phyloP scores from a whole-genome alignment of 2,888 invertebrate species.

The Bimastos eiseni region DNA sequence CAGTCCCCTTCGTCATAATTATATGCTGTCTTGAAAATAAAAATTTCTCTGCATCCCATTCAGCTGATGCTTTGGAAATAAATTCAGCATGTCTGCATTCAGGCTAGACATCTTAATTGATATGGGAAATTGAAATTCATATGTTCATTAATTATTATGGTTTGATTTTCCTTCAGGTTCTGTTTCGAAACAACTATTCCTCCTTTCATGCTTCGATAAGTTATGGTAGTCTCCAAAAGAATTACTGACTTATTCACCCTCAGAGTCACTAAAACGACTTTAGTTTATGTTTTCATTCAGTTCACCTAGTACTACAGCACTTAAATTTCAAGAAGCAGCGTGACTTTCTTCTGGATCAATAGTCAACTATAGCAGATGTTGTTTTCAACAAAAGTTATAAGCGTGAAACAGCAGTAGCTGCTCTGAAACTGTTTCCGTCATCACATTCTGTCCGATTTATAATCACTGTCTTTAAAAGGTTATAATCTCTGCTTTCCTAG shows the following conservation, averaged over 20 bases:
- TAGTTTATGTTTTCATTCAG: not conserved
- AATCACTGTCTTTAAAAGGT: not conserved
- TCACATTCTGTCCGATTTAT: not conserved
- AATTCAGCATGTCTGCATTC: no score
- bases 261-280: not conserved
- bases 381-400: not conserved
- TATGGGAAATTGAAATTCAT: no score
- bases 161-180: not conserved
- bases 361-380: not conserved
- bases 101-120: no score
- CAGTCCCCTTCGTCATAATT: not conserved
- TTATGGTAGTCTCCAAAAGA: no score
- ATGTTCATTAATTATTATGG: no score
- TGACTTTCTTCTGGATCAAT: no score
- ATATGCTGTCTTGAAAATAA: no score
- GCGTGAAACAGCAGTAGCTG: not conserved
- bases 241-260: no score
- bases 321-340: not conserved
- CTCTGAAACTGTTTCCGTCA: not conserved
- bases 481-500: not conserved
- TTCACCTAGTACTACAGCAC: not conserved
- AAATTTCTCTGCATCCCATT: no score
- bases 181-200: not conserved
- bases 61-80: no score
- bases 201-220: no score